A percentile compares a stretch with the other conserved stretches of the same genome.
phyloP scores from a whole-genome alignment of 2,888 invertebrate genomes.

The Amorpha juglandis region DNA sequence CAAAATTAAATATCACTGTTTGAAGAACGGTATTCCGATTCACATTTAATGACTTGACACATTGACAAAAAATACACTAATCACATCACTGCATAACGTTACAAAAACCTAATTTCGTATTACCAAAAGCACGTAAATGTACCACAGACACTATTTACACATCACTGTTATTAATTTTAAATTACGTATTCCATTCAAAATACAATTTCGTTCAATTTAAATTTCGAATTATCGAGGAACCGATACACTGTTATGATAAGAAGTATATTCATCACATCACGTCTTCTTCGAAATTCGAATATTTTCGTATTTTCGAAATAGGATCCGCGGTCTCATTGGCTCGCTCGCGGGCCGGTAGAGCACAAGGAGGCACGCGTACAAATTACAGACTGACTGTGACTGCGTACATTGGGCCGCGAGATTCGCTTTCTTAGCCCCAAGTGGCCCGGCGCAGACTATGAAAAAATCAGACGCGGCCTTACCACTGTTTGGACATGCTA shows the following conservation, averaged over 20 bases:
- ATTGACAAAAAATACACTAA: conserved; percentile 2
- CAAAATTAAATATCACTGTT: conserved; percentile 18
- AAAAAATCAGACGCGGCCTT: conserved; percentile 65
- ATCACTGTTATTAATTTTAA: neutral
- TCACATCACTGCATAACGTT: neutral
- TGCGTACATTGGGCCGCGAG: conserved; percentile 71
- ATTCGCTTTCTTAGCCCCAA: conserved; percentile 76
- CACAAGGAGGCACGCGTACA: conserved; percentile 73
- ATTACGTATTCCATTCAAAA: neutral
- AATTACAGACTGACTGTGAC: conserved; percentile 71
- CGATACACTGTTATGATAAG: neutral
- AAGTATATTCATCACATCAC: neutral
- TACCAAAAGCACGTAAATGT: neutral
- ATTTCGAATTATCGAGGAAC: neutral
- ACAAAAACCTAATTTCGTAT: conserved; percentile 2
- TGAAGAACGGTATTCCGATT: conserved; percentile 6
- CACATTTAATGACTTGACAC: conserved; percentile 2
- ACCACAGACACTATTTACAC: neutral
- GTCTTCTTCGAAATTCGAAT: conserved; percentile 6
- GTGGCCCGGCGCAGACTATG: conserved; percentile 62
- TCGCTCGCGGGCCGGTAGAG: conserved; percentile 58
- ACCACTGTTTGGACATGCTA: conserved; percentile 41
- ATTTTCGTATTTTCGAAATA: conserved; percentile 5
- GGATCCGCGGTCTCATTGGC: conserved; percentile 35
- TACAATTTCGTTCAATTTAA: neutral